A percentile compares a stretch with the other conserved stretches of the same genome.
These are phyloP conservation scores for Thecocarcelia acutangulata DNA, from an alignment of 2,888 invertebrate species.

Conservation along the genomic window DNA sequence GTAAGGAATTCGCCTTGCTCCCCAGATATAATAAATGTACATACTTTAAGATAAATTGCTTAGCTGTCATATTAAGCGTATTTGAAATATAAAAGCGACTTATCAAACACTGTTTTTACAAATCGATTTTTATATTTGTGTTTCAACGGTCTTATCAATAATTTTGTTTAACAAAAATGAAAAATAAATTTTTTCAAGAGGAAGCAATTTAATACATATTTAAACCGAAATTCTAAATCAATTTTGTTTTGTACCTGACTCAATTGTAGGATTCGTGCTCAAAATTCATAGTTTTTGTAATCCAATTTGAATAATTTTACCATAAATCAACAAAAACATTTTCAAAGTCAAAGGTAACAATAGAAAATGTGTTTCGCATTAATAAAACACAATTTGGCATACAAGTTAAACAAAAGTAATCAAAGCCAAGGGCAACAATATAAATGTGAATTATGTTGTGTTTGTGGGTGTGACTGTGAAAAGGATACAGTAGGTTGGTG, in stretches of 20 bases:
- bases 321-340: conserved; percentile 60
- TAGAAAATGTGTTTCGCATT: conserved; percentile 30
- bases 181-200: no score
- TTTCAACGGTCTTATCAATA: neutral
- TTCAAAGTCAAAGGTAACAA: conserved; percentile 1
- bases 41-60: no score
- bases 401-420: neutral
- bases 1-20: no score
- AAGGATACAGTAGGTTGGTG: no score
- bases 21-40: no score
- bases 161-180: neutral
- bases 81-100: no score
- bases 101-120: no score
- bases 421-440: neutral
- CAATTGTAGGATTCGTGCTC: conserved; percentile 5
- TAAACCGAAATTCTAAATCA: conserved; percentile 10
- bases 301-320: conserved; percentile 52
- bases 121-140: no score
- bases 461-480: no score
- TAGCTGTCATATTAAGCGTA: no score
- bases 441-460: no score
- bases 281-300: conserved; percentile 5
- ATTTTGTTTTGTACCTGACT: neutral
- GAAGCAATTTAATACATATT: neutral
- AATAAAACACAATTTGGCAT: conserved; percentile 23